A percentile compares a stretch with the other conserved stretches of the same genome.
Conservation (phyloP, 2,797 vertebrate genomes). For the Hydrolagus colliei region DNA sequence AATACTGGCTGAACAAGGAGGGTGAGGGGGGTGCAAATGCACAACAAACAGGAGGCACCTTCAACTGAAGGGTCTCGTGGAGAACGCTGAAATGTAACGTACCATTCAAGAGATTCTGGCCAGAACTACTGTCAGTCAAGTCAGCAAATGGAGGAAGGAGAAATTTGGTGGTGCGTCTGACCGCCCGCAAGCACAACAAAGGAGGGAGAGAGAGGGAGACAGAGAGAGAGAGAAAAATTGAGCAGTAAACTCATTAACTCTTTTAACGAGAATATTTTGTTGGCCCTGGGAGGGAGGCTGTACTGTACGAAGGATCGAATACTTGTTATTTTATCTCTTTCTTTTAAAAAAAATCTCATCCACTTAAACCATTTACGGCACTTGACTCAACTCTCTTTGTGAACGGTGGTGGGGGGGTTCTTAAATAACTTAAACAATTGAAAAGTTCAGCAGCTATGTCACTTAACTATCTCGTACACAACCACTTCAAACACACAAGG, state of each 20-base stretch:
- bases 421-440: slow-evolving; percentile 24
- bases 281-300: not conserved
- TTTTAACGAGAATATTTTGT: not conserved
- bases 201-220: not conserved
- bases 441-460: not conserved
- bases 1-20: not conserved
- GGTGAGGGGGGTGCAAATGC: not conserved
- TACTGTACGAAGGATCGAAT: not conserved
- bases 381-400: slow-evolving; percentile 11
- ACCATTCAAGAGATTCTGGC: no score
- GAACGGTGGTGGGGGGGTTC: not conserved
- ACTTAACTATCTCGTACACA: not conserved
- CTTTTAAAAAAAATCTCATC: not conserved
- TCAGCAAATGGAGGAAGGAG: no score
- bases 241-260: not conserved
- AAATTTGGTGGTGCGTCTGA: not conserved
- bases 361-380: not conserved
- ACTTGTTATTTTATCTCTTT: not conserved
- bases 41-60: not conserved
- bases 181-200: no score
- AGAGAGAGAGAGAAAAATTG: not conserved
- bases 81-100: not conserved
- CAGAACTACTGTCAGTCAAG: no score
- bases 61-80: not conserved
- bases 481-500: not conserved